Evolutionary conservation across 2,113 vertebrate genomes (phyloP).

Genomic region (Pagrus major): DNA sequence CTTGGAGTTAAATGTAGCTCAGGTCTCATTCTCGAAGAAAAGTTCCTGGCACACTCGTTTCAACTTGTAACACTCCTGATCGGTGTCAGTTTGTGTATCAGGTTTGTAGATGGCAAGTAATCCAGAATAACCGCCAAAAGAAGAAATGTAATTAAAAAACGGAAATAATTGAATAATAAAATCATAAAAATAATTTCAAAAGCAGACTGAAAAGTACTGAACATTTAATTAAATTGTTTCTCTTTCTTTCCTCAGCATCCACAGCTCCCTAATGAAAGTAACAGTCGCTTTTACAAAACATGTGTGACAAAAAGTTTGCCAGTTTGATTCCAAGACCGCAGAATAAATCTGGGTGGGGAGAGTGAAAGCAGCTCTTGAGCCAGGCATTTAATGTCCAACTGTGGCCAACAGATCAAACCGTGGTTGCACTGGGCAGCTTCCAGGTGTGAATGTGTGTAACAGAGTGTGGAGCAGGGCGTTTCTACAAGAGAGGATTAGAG

Average conservation of each 20-base stretch:
- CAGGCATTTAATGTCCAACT: constrained; percentile 5
- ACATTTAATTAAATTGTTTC: background rate
- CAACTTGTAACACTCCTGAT: background rate
- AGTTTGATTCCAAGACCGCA: background rate
- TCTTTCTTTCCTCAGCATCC: background rate
- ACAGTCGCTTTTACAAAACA: background rate
- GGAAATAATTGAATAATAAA: too few relatives aligned
- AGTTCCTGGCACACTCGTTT: background rate
- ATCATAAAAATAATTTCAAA: background rate
- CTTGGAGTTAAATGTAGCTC: background rate
- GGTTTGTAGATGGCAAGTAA: background rate
- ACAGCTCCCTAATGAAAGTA: background rate
- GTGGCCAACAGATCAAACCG: constrained; percentile 1
- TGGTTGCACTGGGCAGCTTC: constrained; percentile 15
- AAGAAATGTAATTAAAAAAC: background rate
- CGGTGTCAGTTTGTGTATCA: background rate
- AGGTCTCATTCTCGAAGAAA: background rate
- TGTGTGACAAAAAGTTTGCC: background rate
- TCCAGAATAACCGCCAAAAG: background rate
- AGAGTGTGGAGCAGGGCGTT: background rate
- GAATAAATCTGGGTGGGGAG: constrained; percentile 7
- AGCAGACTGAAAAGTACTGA: background rate
- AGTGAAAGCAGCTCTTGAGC: constrained; percentile 4
- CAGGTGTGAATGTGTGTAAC: constrained; percentile 34
- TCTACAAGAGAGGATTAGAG: background rate